Evolutionary conservation across 2,797 vertebrate genomes (phyloP).

Genomic region (Eidolon dupreanum): DNA sequence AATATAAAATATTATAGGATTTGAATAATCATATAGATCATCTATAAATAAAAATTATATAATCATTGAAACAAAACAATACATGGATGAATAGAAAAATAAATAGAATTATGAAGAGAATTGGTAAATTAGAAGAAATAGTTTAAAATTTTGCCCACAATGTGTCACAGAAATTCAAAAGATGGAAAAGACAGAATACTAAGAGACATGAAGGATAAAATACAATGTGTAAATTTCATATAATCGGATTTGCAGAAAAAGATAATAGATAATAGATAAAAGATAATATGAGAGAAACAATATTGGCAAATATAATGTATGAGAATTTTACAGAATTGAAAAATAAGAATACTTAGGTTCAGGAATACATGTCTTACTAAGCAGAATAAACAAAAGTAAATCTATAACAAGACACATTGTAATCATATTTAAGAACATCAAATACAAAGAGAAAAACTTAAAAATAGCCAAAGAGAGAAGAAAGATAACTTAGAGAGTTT

Average conservation of each 20-base stretch:
- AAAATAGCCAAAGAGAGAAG: neutral
- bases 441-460: neutral
- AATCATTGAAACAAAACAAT: neutral
- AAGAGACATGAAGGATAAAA: neutral
- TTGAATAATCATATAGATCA: neutral
- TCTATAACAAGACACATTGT: neutral
- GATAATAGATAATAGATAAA: neutral
- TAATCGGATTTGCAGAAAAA: neutral
- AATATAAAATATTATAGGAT: neutral
- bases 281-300: neutral
- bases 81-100: neutral
- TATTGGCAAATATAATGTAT: neutral
- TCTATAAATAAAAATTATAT: neutral
- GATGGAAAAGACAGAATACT: neutral
- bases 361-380: neutral
- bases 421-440: neutral
- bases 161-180: neutral
- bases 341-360: neutral
- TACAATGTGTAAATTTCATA: neutral
- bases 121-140: neutral
- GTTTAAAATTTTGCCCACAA: neutral
- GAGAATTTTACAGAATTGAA: neutral
- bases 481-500: neutral
- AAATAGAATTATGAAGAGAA: neutral
- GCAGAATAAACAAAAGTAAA: neutral